Evolutionary conservation across 2,113 vertebrate genomes (phyloP).

Genomic region (Rhipidura dahli): DNA sequence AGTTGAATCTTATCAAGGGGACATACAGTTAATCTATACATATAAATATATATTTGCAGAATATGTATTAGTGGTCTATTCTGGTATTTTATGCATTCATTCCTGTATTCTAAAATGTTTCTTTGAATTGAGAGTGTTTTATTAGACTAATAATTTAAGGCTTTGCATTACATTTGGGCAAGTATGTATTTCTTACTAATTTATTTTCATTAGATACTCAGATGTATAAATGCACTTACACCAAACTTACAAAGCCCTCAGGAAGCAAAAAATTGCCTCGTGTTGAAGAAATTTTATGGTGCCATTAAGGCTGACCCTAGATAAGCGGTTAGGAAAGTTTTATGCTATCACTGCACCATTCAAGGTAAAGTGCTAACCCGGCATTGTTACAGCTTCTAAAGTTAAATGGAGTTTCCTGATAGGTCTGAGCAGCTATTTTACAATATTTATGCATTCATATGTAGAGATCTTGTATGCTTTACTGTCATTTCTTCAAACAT

Average conservation of each 20-base stretch:
- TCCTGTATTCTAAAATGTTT: neutral
- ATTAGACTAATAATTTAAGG: neutral
- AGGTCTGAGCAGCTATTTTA: neutral
- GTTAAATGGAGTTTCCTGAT: neutral
- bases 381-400: neutral
- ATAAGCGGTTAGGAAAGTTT: conserved; percentile 3
- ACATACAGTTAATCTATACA: neutral
- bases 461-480: neutral
- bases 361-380: neutral
- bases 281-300: conserved; percentile 10
- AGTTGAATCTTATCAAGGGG: neutral
- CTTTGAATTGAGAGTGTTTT: neutral
- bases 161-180: neutral
- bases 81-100: neutral
- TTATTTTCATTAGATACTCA: neutral
- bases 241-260: neutral
- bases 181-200: neutral
- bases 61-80: neutral
- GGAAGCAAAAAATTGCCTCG: neutral
- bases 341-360: neutral
- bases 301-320: neutral
- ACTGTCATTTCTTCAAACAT: neutral
- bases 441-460: neutral
- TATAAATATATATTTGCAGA: neutral
- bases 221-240: conserved; percentile 1